Conservation (phyloP, 2,797 vertebrate species). For the Cyclopterus lumpus region DNA sequence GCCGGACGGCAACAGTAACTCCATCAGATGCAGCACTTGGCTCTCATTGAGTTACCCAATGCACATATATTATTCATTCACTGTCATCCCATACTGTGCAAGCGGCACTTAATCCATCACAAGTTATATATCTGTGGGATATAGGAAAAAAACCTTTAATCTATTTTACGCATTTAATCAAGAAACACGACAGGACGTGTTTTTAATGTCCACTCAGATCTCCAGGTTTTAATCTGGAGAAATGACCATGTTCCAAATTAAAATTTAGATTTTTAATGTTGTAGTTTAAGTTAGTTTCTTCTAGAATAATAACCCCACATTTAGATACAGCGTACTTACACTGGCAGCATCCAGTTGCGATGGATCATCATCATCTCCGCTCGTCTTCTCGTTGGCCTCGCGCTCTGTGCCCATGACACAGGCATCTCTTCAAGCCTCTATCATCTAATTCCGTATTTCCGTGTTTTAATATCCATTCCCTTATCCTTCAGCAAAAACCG, state of each 20-base stretch:
- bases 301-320: not conserved
- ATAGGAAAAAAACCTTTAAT: slow-evolving; percentile 16
- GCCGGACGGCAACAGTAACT: slow-evolving; percentile 34
- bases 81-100: slow-evolving; percentile 80
- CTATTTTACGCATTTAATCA: slow-evolving; percentile 27
- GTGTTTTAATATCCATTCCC: slow-evolving; percentile 30
- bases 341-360: slow-evolving; percentile 70
- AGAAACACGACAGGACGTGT: not conserved
- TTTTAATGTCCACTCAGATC: not conserved
- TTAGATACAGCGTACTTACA: slow-evolving; percentile 70
- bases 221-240: not conserved
- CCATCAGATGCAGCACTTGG: slow-evolving; percentile 51
- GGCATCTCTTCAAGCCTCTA: slow-evolving; percentile 57
- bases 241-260: not conserved
- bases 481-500: slow-evolving; percentile 11
- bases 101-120: slow-evolving; percentile 63
- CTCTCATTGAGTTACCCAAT: slow-evolving; percentile 75
- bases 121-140: slow-evolving; percentile 46
- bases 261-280: not conserved
- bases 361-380: slow-evolving; percentile 55
- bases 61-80: slow-evolving; percentile 83
- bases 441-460: slow-evolving; percentile 40
- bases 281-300: not conserved
- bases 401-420: slow-evolving; percentile 77
- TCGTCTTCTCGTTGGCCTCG: slow-evolving; percentile 64